Evolutionary conservation across 2,797 vertebrate genomes (phyloP), one percentile per base, ranked within the genome.

Genomic region (Lithobates pipiens): DNA sequence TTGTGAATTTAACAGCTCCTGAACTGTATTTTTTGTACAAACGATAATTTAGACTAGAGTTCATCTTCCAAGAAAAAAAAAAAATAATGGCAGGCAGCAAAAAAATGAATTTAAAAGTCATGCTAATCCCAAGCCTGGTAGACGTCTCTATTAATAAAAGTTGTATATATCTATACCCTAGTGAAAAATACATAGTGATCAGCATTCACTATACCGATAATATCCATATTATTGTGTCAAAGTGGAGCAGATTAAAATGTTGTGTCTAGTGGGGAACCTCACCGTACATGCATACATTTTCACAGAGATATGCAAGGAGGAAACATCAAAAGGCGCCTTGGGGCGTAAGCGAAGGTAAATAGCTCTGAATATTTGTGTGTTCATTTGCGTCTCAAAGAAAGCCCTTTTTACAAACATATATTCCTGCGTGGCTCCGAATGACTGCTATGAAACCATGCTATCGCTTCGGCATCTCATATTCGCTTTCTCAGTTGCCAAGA

Each of bases 321-420:
- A 80, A 80, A 80, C 79, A 80, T 80, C 67, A 80, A 80, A 80
- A 32, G 50, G 68, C 46, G 42, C 69, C 79, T 80, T 11, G 68
- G 70, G 79, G 68, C 79, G 50, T 27, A 23, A 39, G 21, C 32
- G 46, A 50, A 36, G 79, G 50, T 71, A 72, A 70, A 80, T 39
- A 72, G 46, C 68, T 72, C 68, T 80, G 68, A 71, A 61, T 61
- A 72, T 72, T 44, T 25, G 79, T 72, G 79, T 61, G 46, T 80
- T 72, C 18, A 36, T 39, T 80, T 61, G 70, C 70, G 68, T 80
- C 79, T 71, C 68, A 80, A 71, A 36, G 46, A 50, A 57, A 80
- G 23, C 34, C 50, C 29, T 68, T 70, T 71, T 32, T 80, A 44
- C 68, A 80, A 72, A 80, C 79, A 80, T 80, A 61, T 71, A 71